phyloP scores from a whole-genome alignment of 1,140 invertebrate genomes.

The Lucilia sericata region DNA sequence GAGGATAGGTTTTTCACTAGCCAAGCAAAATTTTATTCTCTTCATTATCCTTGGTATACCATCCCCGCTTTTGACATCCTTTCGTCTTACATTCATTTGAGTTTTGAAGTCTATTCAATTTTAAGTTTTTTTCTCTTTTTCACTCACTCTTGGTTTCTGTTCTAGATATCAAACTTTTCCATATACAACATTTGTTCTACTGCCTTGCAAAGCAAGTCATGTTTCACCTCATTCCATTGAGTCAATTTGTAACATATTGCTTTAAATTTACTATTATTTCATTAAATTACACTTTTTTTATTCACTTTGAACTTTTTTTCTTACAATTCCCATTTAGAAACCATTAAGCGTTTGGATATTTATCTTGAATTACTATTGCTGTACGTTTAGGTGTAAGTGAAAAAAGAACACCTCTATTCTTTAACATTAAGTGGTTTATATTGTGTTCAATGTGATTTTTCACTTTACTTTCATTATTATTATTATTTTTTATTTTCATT shows the following conservation, averaged over 20 bases:
- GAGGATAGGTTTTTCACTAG: too few species aligned
- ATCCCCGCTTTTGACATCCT: too few species aligned
- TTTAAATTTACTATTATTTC: constrained; percentile 38
- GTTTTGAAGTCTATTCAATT: too few species aligned
- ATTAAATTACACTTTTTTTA: background rate
- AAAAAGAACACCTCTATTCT: background rate
- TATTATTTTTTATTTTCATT: background rate
- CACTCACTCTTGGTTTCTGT: too few species aligned
- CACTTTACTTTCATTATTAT: constrained; percentile 25
- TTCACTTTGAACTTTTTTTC: background rate
- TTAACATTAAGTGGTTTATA: constrained; percentile 18
- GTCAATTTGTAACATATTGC: constrained; percentile 27
- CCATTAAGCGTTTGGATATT: constrained; percentile 29
- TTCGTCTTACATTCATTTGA: too few species aligned
- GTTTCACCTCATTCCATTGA: background rate
- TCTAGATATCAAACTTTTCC: too few species aligned
- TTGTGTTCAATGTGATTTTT: constrained; percentile 37
- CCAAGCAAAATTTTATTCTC: too few species aligned
- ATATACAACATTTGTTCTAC: too few species aligned
- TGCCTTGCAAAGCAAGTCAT: background rate
- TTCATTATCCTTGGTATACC: too few species aligned
- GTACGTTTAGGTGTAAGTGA: background rate
- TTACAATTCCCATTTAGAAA: constrained; percentile 27
- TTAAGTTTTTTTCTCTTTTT: too few species aligned
- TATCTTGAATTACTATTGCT: background rate